A percentile compares a stretch with the other conserved stretches of the same genome.
These are phyloP conservation scores for Neodiprion lecontei DNA, from an alignment of 1,140 invertebrate species.

Conservation along the genomic window DNA sequence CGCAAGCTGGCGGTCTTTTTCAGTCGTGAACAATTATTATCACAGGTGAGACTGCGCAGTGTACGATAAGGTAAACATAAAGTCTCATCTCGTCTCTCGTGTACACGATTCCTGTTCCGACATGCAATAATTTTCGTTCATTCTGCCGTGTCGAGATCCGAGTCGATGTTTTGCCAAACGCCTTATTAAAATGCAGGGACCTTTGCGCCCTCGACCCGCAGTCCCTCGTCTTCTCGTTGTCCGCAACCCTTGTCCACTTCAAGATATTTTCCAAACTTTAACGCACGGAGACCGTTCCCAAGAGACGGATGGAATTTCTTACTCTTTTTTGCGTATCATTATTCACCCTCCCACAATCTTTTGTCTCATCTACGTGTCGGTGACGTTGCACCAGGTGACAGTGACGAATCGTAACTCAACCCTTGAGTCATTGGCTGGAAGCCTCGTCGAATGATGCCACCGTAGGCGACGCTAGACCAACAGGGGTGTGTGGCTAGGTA, in stretches of 20 bases:
- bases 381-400: conserved; percentile 49
- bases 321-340: conserved; percentile 50
- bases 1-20: no score
- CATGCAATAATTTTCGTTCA: no score
- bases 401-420: conserved; percentile 52
- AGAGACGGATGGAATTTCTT: conserved; percentile 31
- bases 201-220: background rate
- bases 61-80: no score
- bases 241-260: background rate
- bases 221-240: background rate
- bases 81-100: no score
- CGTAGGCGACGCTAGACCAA: background rate
- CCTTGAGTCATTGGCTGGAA: conserved; percentile 40
- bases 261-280: conserved; percentile 55
- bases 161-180: background rate
- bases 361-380: conserved; percentile 45
- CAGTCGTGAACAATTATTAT: no score
- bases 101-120: no score
- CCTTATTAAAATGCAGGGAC: background rate
- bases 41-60: no score
- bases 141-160: no score
- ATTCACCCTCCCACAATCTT: conserved; percentile 47
- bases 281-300: conserved; percentile 46
- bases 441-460: background rate
- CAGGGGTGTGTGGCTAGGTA: background rate